Conservation (phyloP, 1,140 invertebrate genomes). For the Arion vulgaris region DNA sequence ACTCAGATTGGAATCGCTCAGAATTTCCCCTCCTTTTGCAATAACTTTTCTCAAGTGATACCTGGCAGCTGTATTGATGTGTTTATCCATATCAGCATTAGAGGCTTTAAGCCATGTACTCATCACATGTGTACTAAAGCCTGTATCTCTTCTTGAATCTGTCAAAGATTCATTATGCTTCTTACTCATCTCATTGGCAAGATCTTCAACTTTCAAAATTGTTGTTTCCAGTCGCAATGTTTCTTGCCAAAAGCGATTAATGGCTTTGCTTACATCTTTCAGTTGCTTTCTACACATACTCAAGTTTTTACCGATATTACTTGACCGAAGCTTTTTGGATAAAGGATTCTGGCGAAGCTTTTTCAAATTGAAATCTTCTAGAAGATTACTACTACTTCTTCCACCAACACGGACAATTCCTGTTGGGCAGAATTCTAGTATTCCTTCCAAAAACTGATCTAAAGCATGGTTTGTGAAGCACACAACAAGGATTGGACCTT, state of each 20-base stretch:
- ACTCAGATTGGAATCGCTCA: not conserved
- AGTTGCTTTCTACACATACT: not conserved
- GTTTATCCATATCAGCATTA: slow-evolving; percentile 32
- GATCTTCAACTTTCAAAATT: slow-evolving; percentile 2
- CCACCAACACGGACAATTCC: slow-evolving; percentile 38
- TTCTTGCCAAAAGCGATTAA: slow-evolving; percentile 23
- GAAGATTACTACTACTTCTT: slow-evolving; percentile 18
- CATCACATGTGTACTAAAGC: not conserved
- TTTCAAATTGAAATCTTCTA: slow-evolving; percentile 33
- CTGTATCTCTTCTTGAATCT: not conserved
- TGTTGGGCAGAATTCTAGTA: slow-evolving; percentile 26
- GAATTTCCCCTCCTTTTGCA: not conserved
- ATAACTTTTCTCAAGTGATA: slow-evolving; percentile 18
- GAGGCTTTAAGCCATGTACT: slow-evolving; percentile 30
- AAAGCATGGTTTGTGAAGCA: slow-evolving; percentile 91
- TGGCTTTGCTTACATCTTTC: not conserved
- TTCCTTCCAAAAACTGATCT: slow-evolving; percentile 83
- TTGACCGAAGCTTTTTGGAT: not conserved
- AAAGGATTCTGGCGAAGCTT: slow-evolving; percentile 13
- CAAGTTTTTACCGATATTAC: not conserved
- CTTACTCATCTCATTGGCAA: slow-evolving; percentile 13
- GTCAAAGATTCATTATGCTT: not conserved
- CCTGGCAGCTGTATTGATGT: slow-evolving; percentile 1
- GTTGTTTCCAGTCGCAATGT: slow-evolving; percentile 18
- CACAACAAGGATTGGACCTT: slow-evolving; percentile 81